A percentile compares a stretch with the other conserved stretches of the same genome.
Conservation (phyloP, 2,888 invertebrate genomes). For the Acheta domesticus region DNA sequence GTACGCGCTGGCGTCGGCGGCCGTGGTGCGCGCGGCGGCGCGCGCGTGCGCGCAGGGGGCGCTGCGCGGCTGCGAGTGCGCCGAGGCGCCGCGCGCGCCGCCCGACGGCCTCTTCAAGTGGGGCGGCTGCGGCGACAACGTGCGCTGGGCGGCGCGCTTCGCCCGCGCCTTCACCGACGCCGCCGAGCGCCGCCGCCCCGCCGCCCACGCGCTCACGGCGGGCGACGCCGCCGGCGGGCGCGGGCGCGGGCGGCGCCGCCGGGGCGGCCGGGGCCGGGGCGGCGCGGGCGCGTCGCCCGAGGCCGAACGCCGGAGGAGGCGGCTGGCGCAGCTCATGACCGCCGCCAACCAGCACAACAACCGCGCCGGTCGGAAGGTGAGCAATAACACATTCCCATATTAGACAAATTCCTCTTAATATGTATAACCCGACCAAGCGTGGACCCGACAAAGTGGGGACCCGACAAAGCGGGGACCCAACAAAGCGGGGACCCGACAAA, state of each 20-base stretch:
- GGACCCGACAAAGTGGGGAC: too few species aligned
- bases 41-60: conserved; percentile 74
- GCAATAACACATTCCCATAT: conserved; percentile 24
- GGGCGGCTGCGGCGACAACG: conserved; percentile 85
- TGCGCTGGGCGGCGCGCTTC: conserved; percentile 68
- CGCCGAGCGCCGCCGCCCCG: conserved; percentile 36
- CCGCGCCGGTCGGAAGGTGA: conserved; percentile 71
- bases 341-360: conserved; percentile 75
- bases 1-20: conserved; percentile 76
- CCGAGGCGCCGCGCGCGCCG: conserved; percentile 65
- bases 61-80: conserved; percentile 74
- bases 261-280: conserved; percentile 59
- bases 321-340: conserved; percentile 56
- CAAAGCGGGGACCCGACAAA: too few species aligned
- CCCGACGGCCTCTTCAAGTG: conserved; percentile 73
- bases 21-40: conserved; percentile 71
- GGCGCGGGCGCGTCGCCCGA: conserved; percentile 58
- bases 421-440: too few species aligned
- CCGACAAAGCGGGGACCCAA: too few species aligned
- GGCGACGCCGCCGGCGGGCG: background rate
- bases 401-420: too few species aligned
- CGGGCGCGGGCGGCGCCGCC: conserved; percentile 42
- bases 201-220: background rate
- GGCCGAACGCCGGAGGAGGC: conserved; percentile 37
- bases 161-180: conserved; percentile 67